Conservation (phyloP, 2,888 invertebrate genomes). For the Halocaridina rubra region DNA sequence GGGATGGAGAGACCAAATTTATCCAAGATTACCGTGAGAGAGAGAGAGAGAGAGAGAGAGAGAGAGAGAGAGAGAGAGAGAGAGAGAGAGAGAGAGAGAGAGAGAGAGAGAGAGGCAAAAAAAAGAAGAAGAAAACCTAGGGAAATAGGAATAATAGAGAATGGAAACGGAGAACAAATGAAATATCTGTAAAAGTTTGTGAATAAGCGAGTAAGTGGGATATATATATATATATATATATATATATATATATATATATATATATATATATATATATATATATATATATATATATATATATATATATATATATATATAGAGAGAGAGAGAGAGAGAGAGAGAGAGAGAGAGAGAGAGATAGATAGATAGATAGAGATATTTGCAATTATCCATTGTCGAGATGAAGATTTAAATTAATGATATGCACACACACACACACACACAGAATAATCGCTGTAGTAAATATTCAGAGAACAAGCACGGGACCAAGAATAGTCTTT, state of each 20-base stretch:
- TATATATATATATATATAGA: not conserved
- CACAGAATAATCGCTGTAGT: too few relatives aligned
- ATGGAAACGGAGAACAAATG: not conserved
- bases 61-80: conserved; percentile 13
- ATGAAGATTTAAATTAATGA: too few relatives aligned
- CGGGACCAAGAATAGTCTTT: too few relatives aligned
- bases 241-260: not conserved
- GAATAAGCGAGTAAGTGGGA: not conserved
- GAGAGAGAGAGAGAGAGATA: too few relatives aligned
- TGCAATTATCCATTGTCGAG: too few relatives aligned
- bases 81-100: conserved; percentile 10
- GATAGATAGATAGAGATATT: too few relatives aligned
- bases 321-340: not conserved
- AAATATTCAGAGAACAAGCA: too few relatives aligned
- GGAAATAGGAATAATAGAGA: not conserved
- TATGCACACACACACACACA: too few relatives aligned
- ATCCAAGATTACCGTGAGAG: not conserved
- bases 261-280: not conserved
- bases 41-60: not conserved
- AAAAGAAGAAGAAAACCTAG: not conserved
- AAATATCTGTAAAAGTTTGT: not conserved
- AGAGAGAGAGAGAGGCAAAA: not conserved
- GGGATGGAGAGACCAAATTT: not conserved
- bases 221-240: not conserved
- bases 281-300: conserved; percentile 11